Base-by-base conservation (phyloP, 2,797 vertebrate species). In the Apogon hyalosoma region DNA sequence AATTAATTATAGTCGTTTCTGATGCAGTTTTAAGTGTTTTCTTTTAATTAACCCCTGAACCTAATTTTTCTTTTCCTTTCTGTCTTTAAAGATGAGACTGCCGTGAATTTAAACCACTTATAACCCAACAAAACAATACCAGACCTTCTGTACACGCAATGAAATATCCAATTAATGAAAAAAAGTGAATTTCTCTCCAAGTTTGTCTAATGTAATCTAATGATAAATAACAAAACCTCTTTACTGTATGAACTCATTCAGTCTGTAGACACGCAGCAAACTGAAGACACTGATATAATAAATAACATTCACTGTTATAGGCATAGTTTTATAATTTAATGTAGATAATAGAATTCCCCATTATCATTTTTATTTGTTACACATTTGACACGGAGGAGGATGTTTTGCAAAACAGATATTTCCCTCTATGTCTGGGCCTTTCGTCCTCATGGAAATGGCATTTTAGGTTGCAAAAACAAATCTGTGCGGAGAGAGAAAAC, bases 1-100 rank as follows among this genome's bases (percentile, higher is more conserved):
- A 61, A 62, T 62, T 70, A 51, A 65, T 67, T 75, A 55, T 9
- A 45, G 24, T 60, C 13, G 43, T 56, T 55, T 78, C 51, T 41
- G 10, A 41, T 31, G 42, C 39, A 57, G 11, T 50, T 65, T 74
- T 54, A 55, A 73, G n/a, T 52, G 69, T 62, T 63, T 70, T 56
- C 59, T 16, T 55, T 68, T 15, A 71, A 40, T 21, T 11, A 40
- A 0, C 4, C 2, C 16, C 9, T 36, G 33, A 36, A 33, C 6
- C 11, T 24, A 7, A 19, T 43, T 46, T 21, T 15, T 56, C 19
- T 31, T 10, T 57, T 38, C 31, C 41, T 15, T 48, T 54, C 0
- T 42, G 15, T 28, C 12, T 12, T 19, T 14, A 19, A 31, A 46
- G 14, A 18, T 40, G 1, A 54, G 33, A 6, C 36, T 14, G 1